Evolutionary conservation across 2,888 invertebrate species (phyloP).

Genomic region (Didymodactylos carnosus): DNA sequence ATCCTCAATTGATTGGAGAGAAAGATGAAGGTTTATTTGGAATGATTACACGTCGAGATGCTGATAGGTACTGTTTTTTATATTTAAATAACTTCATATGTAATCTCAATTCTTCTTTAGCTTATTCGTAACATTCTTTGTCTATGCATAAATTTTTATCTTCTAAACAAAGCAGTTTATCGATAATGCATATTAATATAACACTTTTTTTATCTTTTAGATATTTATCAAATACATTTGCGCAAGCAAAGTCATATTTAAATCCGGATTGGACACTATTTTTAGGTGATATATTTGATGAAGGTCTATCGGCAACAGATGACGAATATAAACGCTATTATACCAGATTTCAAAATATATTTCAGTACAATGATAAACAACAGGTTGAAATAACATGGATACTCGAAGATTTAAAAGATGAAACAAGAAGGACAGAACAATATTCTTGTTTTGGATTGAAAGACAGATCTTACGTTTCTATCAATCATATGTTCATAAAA

Average conservation of each 20-base stretch:
- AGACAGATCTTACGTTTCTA: no score
- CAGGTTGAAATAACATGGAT: no score
- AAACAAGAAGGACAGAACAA: no score
- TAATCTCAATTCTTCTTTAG: no score
- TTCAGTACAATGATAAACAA: slow-evolving; percentile 28
- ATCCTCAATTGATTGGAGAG: slow-evolving; percentile 76
- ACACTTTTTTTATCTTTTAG: slow-evolving; percentile 21
- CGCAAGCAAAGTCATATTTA: slow-evolving; percentile 47
- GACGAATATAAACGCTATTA: slow-evolving; percentile 55
- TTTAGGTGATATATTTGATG: slow-evolving; percentile 81
- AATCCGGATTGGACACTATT: slow-evolving; percentile 67
- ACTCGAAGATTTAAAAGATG: not conserved
- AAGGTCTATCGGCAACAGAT: slow-evolving; percentile 58
- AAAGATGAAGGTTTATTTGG: slow-evolving; percentile 48
- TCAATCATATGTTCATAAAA: no score
- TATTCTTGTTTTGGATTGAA: no score
- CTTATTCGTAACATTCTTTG: not conserved
- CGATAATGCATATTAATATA: not conserved
- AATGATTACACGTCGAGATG: slow-evolving; percentile 58
- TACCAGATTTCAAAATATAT: slow-evolving; percentile 50
- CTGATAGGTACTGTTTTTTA: slow-evolving; percentile 75
- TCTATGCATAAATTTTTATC: not conserved
- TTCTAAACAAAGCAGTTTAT: not conserved
- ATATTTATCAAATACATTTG: slow-evolving; percentile 65
- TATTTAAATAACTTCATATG: no score